These are phyloP conservation scores for Peromyscus eremicus DNA, from an alignment of 2,797 vertebrate species.

Conservation along the genomic window DNA sequence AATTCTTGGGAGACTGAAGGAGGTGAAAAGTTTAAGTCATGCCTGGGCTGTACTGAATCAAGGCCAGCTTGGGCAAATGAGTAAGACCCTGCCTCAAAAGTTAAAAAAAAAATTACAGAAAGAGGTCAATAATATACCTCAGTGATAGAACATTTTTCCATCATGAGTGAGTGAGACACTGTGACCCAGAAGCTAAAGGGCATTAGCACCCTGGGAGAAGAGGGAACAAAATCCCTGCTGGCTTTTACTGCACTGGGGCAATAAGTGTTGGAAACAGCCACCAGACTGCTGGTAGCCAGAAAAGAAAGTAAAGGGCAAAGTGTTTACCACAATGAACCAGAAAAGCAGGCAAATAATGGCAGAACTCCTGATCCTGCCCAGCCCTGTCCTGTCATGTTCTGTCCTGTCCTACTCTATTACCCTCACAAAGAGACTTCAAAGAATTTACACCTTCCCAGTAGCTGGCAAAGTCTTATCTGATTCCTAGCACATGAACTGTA, in stretches of 20 bases:
- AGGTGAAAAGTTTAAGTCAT: not conserved
- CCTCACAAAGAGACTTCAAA: not conserved
- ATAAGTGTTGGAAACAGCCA: not conserved
- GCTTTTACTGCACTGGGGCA: not conserved
- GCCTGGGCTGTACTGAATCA: not conserved
- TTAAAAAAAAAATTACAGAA: not conserved
- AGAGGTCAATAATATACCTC: not conserved
- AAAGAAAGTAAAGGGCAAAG: not conserved
- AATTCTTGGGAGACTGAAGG: not conserved
- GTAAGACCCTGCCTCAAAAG: not conserved
- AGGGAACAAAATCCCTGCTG: not conserved
- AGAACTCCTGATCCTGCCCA: not conserved
- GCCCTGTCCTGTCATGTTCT: not conserved
- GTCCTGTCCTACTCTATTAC: not conserved
- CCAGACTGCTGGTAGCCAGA: not conserved
- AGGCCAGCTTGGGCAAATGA: not conserved
- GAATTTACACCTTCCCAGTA: not conserved
- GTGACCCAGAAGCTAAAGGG: not conserved
- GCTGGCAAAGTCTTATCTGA: constrained; percentile 54
- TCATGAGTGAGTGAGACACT: not conserved
- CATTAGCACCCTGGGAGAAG: not conserved
- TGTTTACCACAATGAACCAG: not conserved
- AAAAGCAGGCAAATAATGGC: not conserved
- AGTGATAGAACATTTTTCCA: not conserved
- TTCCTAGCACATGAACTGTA: constrained; percentile 56